These are phyloP conservation scores for Criorhina ranunculi DNA, from an alignment of 2,888 invertebrate species.

Conservation along the genomic window DNA sequence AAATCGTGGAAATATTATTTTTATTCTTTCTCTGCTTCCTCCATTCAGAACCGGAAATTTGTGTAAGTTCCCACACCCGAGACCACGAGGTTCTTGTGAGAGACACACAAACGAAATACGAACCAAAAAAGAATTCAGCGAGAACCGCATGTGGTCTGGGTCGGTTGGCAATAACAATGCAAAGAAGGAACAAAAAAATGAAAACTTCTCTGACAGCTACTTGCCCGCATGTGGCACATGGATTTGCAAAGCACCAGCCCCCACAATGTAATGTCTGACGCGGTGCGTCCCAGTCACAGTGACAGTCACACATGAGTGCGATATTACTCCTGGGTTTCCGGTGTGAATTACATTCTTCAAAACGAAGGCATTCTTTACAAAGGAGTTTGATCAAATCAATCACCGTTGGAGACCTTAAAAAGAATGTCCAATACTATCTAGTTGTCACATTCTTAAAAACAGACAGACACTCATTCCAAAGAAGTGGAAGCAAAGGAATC, in stretches of 20 bases:
- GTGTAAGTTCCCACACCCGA: conserved; percentile 61
- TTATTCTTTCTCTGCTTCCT: conserved; percentile 37
- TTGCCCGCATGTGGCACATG: conserved; percentile 31
- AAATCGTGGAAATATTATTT: conserved; percentile 34
- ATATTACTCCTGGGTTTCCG: conserved; percentile 53
- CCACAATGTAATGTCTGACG: conserved; percentile 9
- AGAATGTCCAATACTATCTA: background rate
- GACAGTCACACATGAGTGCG: conserved; percentile 18
- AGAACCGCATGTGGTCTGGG: conserved; percentile 48
- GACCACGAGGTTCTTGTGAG: conserved; percentile 59
- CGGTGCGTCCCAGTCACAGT: conserved; percentile 1
- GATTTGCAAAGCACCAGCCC: conserved; percentile 14
- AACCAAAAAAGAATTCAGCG: too few species aligned
- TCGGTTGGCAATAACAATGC: conserved; percentile 52
- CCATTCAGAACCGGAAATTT: conserved; percentile 70
- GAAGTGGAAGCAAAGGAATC: too few species aligned
- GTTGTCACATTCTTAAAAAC: conserved; percentile 11
- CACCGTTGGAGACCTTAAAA: conserved; percentile 23
- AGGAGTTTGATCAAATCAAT: conserved; percentile 31
- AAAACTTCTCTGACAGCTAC: conserved; percentile 19
- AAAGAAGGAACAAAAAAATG: conserved; percentile 28
- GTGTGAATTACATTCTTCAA: conserved; percentile 52
- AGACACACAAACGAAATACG: background rate
- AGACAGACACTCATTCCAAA: too few species aligned
- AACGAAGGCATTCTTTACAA: conserved; percentile 21